These are phyloP conservation scores for Scalopus aquaticus DNA, from an alignment of 2,113 vertebrate genomes.

Conservation along the genomic window DNA sequence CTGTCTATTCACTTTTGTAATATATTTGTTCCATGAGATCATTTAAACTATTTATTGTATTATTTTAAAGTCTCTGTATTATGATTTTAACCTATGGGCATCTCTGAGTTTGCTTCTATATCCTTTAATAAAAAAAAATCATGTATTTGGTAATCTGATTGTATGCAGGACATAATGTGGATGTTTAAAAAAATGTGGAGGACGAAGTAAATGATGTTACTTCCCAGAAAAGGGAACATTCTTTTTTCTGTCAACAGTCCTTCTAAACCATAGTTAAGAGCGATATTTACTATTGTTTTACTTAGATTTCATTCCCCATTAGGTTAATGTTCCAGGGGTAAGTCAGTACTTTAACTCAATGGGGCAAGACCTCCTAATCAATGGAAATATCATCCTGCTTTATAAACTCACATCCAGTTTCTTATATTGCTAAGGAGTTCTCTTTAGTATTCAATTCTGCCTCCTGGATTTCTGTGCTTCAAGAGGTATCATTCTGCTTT, in stretches of 20 bases:
- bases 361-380: background rate
- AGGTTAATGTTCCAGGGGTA: constrained; percentile 13
- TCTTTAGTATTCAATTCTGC: background rate
- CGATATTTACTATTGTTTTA: constrained; percentile 43
- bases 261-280: background rate
- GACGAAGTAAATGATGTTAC: background rate
- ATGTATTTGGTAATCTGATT: constrained; percentile 31
- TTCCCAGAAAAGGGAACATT: background rate
- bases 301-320: constrained; percentile 17
- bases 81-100: background rate
- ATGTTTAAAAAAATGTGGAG: background rate
- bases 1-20: background rate
- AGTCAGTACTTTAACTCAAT: constrained; percentile 28
- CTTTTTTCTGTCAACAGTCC: background rate
- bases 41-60: background rate
- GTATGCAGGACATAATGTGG: background rate
- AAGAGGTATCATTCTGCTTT: background rate
- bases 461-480: background rate
- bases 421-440: background rate
- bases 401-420: background rate
- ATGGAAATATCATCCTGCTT: background rate
- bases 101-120: background rate
- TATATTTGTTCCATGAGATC: background rate
- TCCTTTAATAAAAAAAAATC: background rate
- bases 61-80: background rate